Base-by-base conservation (phyloP, 2,888 invertebrate genomes). In the Carabus problematicus region DNA sequence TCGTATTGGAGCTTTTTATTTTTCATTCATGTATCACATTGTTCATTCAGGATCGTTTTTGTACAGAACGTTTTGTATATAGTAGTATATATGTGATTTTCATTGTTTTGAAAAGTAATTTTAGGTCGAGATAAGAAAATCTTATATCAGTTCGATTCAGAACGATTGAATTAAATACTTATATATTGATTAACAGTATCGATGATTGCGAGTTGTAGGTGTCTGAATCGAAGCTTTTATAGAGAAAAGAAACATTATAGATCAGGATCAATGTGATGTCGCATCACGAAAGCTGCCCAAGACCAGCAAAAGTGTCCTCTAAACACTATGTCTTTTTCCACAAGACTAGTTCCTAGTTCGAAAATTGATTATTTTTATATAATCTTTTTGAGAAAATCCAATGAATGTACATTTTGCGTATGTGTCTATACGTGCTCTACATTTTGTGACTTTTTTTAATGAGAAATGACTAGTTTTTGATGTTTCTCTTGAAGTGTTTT, bases 21-120 rank as follows among this genome's bases (percentile, higher is more conserved):
- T 29, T 29, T 29, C 29, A 29, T 29, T 29, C 29, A 29, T 29
- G 6, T 29, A 29, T 29, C 29, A 29, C 43, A 63, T 54, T 70
- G 66, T 60, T 70, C 72, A 76, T 76, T 77, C 77, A 78, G 79
- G 77, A 78, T 77, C 77, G 76, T 75, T 75, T 77, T 75, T 76
- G 74, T 73, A 74, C 71, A 71, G 67, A 40, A 64, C 71, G 72
- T 64, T 72, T 73, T 75, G 73, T 74, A 72, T 73, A 72, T 73
- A 74, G 72, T 73, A 74, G 73, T 74, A 72, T 73, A 72, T 73
- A 74, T 71, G 47, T 64, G 42, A 59, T 12, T 64, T 60, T 68
- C 29, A 39, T 41, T 64, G 56, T 70, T 70, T 70, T 69, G n/a
- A 43, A 40, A 60, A 60, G 60, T 67, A 41, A 59, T 52, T 59